Conservation (phyloP, 2,797 vertebrate genomes). For the Urophycis tenuis region DNA sequence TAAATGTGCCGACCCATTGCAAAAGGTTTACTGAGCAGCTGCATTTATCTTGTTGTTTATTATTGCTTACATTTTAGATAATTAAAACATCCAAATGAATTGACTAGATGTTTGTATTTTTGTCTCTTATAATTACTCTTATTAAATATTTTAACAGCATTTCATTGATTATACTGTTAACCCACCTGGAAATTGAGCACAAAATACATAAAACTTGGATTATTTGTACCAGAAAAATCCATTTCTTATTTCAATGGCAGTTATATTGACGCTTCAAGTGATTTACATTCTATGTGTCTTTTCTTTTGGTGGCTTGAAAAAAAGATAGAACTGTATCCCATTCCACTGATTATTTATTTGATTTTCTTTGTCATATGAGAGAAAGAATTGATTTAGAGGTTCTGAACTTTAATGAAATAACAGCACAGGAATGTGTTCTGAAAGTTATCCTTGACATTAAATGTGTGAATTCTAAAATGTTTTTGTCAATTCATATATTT, state of each 20-base stretch:
- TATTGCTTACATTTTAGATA: not conserved
- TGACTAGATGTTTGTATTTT: not conserved
- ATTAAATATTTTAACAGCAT: not conserved
- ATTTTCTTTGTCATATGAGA: not conserved
- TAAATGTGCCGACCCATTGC: not conserved
- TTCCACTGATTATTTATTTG: not conserved
- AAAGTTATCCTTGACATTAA: not conserved
- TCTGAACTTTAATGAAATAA: not conserved
- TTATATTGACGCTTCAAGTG: not conserved
- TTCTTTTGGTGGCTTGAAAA: not conserved
- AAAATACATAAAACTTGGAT: not conserved
- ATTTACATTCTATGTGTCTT: not conserved
- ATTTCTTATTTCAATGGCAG: not conserved
- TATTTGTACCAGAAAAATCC: not conserved
- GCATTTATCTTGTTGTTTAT: not conserved
- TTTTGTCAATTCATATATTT: not conserved
- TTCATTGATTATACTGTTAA: not conserved
- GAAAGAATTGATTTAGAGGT: not conserved
- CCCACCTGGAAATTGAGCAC: not conserved
- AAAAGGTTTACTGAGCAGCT: not conserved
- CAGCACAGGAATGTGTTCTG: not conserved
- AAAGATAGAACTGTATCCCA: not conserved
- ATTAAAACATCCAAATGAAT: not conserved
- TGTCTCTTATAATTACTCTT: not conserved
- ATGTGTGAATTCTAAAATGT: not conserved